Evolutionary conservation across 2,888 invertebrate species (phyloP).

Genomic region (Xanthia icteritia): DNA sequence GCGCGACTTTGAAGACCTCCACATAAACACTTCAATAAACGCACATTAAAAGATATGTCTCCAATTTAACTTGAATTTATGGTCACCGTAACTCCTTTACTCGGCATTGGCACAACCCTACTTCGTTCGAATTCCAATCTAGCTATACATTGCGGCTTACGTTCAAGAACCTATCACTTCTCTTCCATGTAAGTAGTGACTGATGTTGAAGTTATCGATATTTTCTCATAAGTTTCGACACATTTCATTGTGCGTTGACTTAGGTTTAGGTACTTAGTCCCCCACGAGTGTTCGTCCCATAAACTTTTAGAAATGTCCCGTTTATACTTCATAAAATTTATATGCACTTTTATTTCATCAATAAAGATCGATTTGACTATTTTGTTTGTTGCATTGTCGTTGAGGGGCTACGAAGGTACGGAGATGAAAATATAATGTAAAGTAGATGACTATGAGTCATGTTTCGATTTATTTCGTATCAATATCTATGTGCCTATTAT

Average conservation of each 20-base stretch:
- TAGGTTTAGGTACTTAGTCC: slow-evolving; percentile 79
- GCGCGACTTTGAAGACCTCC: slow-evolving; percentile 76
- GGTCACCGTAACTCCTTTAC: slow-evolving; percentile 82
- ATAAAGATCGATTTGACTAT: slow-evolving; percentile 88
- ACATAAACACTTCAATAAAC: slow-evolving; percentile 88
- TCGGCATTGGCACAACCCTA: slow-evolving; percentile 57
- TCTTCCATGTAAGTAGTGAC: slow-evolving; percentile 2
- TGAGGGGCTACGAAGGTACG: slow-evolving; percentile 60
- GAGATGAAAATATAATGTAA: slow-evolving; percentile 10
- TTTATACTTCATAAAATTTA: slow-evolving; percentile 90
- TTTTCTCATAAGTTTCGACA: slow-evolving; percentile 42
- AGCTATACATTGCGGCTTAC: slow-evolving; percentile 45
- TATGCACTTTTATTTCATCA: slow-evolving; percentile 88
- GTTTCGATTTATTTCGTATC: slow-evolving; percentile 13
- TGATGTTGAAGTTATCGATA: slow-evolving; percentile 10
- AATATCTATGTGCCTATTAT: background rate
- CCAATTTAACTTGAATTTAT: slow-evolving; percentile 88
- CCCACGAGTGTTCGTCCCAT: slow-evolving; percentile 83
- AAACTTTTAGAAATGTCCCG: slow-evolving; percentile 85
- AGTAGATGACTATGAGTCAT: slow-evolving; percentile 30
- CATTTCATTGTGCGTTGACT: slow-evolving; percentile 59
- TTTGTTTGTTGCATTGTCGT: slow-evolving; percentile 76
- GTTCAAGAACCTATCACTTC: background rate
- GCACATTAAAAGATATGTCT: slow-evolving; percentile 88
- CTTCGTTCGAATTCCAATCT: slow-evolving; percentile 7